These are phyloP conservation scores for Eupsittula cactorum DNA, from an alignment of 2,113 vertebrate species.

Conservation along the genomic window DNA sequence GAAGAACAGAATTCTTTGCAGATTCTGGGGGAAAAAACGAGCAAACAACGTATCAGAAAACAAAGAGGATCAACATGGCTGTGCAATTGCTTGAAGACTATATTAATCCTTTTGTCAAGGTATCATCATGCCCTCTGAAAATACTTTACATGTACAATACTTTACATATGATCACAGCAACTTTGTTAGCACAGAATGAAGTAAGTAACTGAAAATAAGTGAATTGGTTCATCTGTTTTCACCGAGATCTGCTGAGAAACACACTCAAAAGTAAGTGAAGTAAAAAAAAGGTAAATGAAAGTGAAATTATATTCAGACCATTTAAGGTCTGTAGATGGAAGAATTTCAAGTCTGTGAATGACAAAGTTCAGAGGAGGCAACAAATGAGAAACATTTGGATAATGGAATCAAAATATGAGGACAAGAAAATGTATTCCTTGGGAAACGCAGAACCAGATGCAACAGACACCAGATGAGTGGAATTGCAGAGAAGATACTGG, in stretches of 20 bases:
- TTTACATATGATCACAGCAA: background rate
- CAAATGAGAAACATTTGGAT: background rate
- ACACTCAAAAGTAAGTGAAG: background rate
- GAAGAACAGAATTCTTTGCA: slow-evolving; percentile 75
- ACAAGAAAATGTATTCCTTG: background rate
- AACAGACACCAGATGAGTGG: background rate
- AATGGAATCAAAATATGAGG: background rate
- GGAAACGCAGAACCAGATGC: background rate
- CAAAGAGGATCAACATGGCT: background rate
- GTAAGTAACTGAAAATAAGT: background rate
- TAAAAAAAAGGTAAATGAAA: background rate
- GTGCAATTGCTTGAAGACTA: background rate
- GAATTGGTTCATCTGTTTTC: background rate
- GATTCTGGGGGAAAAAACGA: slow-evolving; percentile 56
- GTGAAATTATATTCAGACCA: background rate
- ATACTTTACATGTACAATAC: background rate
- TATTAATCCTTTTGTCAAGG: background rate
- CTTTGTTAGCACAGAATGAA: background rate
- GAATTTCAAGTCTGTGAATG: background rate
- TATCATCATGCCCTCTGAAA: background rate
- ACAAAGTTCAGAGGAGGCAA: background rate
- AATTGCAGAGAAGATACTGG: background rate
- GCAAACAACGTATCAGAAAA: background rate
- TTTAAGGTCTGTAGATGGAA: background rate
- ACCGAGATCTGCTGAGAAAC: background rate